Base-by-base conservation (phyloP, 2,113 vertebrate genomes). In the Oreochromis aureus region DNA sequence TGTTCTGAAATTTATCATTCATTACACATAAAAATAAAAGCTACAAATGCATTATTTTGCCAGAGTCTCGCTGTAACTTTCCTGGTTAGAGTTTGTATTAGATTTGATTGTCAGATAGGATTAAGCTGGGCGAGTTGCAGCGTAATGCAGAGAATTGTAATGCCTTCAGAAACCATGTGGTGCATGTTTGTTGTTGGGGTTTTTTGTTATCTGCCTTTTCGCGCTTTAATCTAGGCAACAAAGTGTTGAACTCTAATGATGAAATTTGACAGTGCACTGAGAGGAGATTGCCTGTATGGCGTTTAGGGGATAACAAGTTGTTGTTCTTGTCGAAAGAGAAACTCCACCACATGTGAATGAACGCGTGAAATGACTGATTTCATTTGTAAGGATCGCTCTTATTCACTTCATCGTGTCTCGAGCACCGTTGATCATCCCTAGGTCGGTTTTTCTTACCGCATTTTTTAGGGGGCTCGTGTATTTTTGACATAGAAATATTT, bases 401-500 rank as follows among this genome's bases (percentile, higher is more conserved):
- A 85, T 89, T 85, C 24, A 10, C 53, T 76, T 69, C 56, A 56
- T 81, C 16, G n/a, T 73, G 58, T 79, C 80, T 71, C 7, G 16
- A 86, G 58, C 83, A 3, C 78, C 59, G 84, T 86, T 56, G 78
- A 93, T 94, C 91, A 61, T 92, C 83, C 85, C 66, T 34, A 34
- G 84, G 90, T 87, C 83, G 82, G 51, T 84, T 82, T 83, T 91
- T 87, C 71, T 34, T 80, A 8, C 27, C 54, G 61, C 27, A 27
- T 24, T 34, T 80, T 86, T 53, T 5, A 5, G 5, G 34, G 44
- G 81, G 58, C 79, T 56, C 4, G 6, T 89, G 86, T 69, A 51
- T 90, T 87, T 80, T 81, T 94, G 92, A 95, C 90, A 90, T 76
- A 91, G 87, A 94, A 93, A 94, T 89, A 92, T 91, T 94, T 93